These are phyloP conservation scores for Cryptophagus acutangulus DNA, from an alignment of 2,888 invertebrate genomes.

Conservation along the genomic window DNA sequence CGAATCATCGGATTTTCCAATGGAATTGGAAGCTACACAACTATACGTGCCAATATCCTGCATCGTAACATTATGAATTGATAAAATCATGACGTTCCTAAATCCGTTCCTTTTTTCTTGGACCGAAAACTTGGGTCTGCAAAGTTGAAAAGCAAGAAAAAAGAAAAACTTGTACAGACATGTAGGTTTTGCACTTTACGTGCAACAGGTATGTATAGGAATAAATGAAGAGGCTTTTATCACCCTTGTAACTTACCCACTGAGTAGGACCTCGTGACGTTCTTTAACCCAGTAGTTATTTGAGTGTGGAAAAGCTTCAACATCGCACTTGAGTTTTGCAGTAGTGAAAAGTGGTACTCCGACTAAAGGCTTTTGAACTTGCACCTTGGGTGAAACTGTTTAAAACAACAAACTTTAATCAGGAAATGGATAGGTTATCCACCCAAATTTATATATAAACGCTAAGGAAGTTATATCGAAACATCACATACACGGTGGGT, in stretches of 20 bases:
- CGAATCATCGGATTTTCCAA: conserved; percentile 66
- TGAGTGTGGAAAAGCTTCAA: conserved; percentile 61
- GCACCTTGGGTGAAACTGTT: conserved; percentile 62
- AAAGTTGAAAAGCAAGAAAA: conserved; percentile 7
- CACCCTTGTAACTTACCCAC: conserved; percentile 46
- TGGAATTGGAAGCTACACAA: conserved; percentile 65
- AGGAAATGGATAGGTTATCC: conserved; percentile 1
- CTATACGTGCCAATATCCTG: conserved; percentile 64
- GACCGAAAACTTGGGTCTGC: conserved; percentile 62
- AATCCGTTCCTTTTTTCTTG: conserved; percentile 58
- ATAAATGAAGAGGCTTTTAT: neutral
- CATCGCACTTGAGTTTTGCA: conserved; percentile 58
- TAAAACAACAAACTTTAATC: conserved; percentile 19
- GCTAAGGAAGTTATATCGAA: neutral
- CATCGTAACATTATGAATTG: conserved; percentile 56
- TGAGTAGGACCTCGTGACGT: conserved; percentile 52
- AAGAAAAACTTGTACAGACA: neutral
- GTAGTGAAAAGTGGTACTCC: conserved; percentile 58
- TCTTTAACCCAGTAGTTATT: conserved; percentile 61
- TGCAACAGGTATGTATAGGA: conserved; percentile 2
- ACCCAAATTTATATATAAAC: neutral
- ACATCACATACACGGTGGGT: neutral
- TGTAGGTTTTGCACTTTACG: neutral
- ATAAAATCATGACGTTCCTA: conserved; percentile 59
- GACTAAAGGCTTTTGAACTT: conserved; percentile 58